Base-by-base conservation (phyloP, 1,140 invertebrate genomes). In the Oedothorax gibbosus region DNA sequence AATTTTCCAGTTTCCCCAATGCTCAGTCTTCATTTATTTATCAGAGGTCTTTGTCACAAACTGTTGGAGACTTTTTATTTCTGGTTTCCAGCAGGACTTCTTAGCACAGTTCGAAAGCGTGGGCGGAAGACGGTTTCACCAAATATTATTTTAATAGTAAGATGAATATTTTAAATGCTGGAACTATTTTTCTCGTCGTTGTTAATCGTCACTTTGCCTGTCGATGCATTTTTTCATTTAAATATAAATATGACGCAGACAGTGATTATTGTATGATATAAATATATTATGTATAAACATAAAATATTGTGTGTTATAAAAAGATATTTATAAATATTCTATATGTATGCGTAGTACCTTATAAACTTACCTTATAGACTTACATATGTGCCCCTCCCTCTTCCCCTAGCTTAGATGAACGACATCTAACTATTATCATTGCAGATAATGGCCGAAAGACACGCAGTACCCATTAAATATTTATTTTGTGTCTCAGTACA, bases 121-220 rank as follows among this genome's bases (percentile, higher is more conserved):
- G 66, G 57, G 73, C 64, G 69, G 73, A 83, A 49, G 51, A 18
- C 8, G 35, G 20, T 35, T 15, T 57, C 81, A 75, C 81, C 56
- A 84, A 66, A 84, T 84, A 76, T 84, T 84, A 84, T 84, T 84
- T 84, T 84, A 84, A 84, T 84, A 84, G 81, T 84, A 49, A 84
- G 72, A 84, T 84, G 64, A 84, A 84, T 84, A 84, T 84, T 84
- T 84, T 84, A 60, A 64, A 84, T 50, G 62, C 57, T 60, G 62
- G 69, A 60, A 76, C 50, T 64, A 64, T 84, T 66, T 84, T 84
- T 84, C 76, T 66, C 60, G 66, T 82, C 20, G 49, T 84, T 84
- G 69, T 76, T 84, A 76, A 66, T 84, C 56, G 69, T 73, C 72
- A 21, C 35, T 51, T 50, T 79, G 53, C 62, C 35, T 35, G 35